A percentile compares a stretch with the other conserved stretches of the same genome.
phyloP scores from a whole-genome alignment of 2,797 vertebrate species.

The Chromobotia macracanthus region DNA sequence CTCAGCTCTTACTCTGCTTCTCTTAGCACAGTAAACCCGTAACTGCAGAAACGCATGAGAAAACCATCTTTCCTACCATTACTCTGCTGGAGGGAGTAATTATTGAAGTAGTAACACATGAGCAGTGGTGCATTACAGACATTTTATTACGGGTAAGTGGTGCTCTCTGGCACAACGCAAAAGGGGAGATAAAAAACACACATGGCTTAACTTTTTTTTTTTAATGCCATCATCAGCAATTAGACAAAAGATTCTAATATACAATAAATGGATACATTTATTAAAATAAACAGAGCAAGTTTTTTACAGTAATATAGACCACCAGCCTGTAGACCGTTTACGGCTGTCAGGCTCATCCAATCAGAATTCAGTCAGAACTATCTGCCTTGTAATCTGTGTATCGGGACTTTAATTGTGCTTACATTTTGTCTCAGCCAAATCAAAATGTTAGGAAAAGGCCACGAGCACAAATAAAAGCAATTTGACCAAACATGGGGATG shows the following conservation, averaged over 20 bases:
- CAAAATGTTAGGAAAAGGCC: background rate
- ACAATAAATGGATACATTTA: too few species aligned
- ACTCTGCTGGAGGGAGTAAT: background rate
- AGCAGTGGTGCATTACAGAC: background rate
- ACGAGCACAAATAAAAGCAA: background rate
- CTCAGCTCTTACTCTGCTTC: slow-evolving; percentile 52
- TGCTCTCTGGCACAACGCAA: too few species aligned
- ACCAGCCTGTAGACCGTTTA: too few species aligned
- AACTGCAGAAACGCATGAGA: background rate
- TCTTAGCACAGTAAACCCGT: slow-evolving; percentile 29
- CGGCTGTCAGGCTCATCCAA: background rate
- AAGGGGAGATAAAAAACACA: too few species aligned
- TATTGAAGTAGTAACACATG: background rate
- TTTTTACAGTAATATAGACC: too few species aligned
- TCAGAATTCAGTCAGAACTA: background rate
- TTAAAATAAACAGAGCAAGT: too few species aligned
- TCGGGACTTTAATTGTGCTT: background rate
- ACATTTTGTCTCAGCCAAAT: background rate
- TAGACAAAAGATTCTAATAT: too few species aligned
- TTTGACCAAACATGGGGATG: slow-evolving; percentile 31
- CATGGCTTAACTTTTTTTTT: too few species aligned
- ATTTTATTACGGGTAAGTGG: background rate
- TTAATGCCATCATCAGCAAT: too few species aligned
- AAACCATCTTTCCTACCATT: background rate
- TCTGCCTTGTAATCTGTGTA: background rate